These are phyloP conservation scores for Trichonephila clavipes DNA, from an alignment of 1,140 invertebrate species.

Conservation along the genomic window DNA sequence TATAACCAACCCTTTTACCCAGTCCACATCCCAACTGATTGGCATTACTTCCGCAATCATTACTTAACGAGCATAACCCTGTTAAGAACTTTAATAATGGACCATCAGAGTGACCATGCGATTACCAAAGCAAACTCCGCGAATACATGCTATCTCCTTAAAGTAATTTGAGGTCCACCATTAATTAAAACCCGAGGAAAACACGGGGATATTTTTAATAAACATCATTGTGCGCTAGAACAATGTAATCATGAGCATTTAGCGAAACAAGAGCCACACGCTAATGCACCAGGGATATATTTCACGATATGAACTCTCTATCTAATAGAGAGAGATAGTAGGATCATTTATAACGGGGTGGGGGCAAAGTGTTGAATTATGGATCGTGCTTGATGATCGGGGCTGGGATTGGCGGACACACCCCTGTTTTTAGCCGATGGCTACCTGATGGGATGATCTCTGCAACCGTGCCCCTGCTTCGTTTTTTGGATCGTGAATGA, in stretches of 20 bases:
- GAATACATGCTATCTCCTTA: background rate
- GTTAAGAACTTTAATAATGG: slow-evolving; percentile 28
- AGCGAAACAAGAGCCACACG: background rate
- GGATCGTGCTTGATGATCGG: slow-evolving; percentile 49
- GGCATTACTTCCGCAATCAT: slow-evolving; percentile 8
- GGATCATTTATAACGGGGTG: slow-evolving; percentile 56
- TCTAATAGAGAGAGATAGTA: slow-evolving; percentile 16
- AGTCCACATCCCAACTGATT: too few species aligned
- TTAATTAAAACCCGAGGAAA: slow-evolving; percentile 6
- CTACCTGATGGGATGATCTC: slow-evolving; percentile 36
- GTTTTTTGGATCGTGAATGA: too few species aligned
- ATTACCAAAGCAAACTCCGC: background rate
- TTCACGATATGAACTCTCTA: slow-evolving; percentile 8
- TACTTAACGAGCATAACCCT: background rate
- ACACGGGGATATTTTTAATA: slow-evolving; percentile 1
- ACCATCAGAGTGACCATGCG: background rate
- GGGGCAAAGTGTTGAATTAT: slow-evolving; percentile 62
- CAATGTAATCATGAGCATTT: background rate
- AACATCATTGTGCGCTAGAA: background rate
- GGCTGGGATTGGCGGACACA: slow-evolving; percentile 39
- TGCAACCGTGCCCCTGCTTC: too few species aligned
- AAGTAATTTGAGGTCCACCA: background rate
- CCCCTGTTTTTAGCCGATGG: slow-evolving; percentile 51
- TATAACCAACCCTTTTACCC: too few species aligned
- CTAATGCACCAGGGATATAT: background rate